Evolutionary conservation across 1,140 invertebrate species (phyloP).

Genomic region (Hirudo medicinalis): DNA sequence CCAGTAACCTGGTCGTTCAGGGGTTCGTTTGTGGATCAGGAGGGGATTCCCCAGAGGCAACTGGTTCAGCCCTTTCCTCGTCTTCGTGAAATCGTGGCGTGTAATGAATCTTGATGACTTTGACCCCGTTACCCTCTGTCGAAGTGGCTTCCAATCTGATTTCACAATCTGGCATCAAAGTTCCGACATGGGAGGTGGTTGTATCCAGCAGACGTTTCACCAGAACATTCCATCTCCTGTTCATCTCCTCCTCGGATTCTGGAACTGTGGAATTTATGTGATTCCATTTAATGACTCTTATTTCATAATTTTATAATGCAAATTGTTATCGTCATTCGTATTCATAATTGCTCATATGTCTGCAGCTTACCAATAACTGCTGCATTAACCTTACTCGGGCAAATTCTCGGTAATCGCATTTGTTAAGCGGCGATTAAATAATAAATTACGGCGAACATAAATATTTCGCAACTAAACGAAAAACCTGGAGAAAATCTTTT

Average conservation of each 20-base stretch:
- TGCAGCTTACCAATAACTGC: not conserved
- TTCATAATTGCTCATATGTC: not conserved
- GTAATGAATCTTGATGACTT: conserved; percentile 6
- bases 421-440: not conserved
- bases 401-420: not conserved
- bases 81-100: not conserved
- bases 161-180: conserved; percentile 1
- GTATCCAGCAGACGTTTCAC: not conserved
- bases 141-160: conserved; percentile 1
- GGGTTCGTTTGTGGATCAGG: too few relatives aligned
- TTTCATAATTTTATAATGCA: not conserved
- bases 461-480: too few relatives aligned
- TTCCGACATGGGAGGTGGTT: not conserved
- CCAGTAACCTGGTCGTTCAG: too few relatives aligned
- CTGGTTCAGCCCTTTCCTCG: too few relatives aligned
- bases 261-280: not conserved
- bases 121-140: not conserved
- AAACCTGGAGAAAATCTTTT: too few relatives aligned
- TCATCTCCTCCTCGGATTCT: conserved; percentile 2
- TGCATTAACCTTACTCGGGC: not conserved
- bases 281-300: not conserved
- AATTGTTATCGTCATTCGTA: not conserved
- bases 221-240: conserved; percentile 4
- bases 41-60: too few relatives aligned
- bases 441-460: too few relatives aligned